phyloP scores from a whole-genome alignment of 2,113 vertebrate species.

The Aspidoscelis tigris region DNA sequence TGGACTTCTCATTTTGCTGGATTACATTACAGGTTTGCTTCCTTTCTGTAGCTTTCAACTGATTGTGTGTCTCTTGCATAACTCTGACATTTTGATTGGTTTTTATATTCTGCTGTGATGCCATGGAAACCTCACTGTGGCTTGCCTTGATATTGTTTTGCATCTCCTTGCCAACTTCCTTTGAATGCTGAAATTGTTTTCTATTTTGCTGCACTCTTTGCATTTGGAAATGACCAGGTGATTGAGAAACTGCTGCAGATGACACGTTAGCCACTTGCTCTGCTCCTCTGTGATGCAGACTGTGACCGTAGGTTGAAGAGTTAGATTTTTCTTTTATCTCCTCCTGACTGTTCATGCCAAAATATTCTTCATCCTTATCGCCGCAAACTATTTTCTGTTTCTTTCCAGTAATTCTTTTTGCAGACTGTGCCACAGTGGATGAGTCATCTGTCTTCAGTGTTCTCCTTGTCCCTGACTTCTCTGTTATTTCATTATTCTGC shows the following conservation, averaged over 20 bases:
- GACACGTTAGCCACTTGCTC: slow-evolving; percentile 32
- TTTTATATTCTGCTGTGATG: slow-evolving; percentile 53
- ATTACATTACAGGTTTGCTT: slow-evolving; percentile 44
- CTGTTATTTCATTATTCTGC: slow-evolving; percentile 44
- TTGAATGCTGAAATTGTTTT: slow-evolving; percentile 44
- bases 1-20: slow-evolving; percentile 55
- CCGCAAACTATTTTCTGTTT: slow-evolving; percentile 41
- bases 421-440: slow-evolving; percentile 17
- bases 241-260: slow-evolving; percentile 22
- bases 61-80: slow-evolving; percentile 46
- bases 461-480: slow-evolving; percentile 43
- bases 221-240: slow-evolving; percentile 42
- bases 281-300: not conserved
- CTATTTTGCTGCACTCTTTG: slow-evolving; percentile 53
- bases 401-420: slow-evolving; percentile 41
- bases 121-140: slow-evolving; percentile 49
- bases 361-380: slow-evolving; percentile 39
- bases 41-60: slow-evolving; percentile 53
- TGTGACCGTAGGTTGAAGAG: slow-evolving; percentile 29
- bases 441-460: slow-evolving; percentile 23
- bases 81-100: slow-evolving; percentile 45
- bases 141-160: slow-evolving; percentile 34
- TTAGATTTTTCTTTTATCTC: slow-evolving; percentile 38
- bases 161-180: slow-evolving; percentile 50
- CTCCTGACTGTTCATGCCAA: slow-evolving; percentile 34